Evolutionary conservation across 2,888 invertebrate species (phyloP), one percentile per base, ranked within the genome.

Genomic region (Spilarctia lutea): DNA sequence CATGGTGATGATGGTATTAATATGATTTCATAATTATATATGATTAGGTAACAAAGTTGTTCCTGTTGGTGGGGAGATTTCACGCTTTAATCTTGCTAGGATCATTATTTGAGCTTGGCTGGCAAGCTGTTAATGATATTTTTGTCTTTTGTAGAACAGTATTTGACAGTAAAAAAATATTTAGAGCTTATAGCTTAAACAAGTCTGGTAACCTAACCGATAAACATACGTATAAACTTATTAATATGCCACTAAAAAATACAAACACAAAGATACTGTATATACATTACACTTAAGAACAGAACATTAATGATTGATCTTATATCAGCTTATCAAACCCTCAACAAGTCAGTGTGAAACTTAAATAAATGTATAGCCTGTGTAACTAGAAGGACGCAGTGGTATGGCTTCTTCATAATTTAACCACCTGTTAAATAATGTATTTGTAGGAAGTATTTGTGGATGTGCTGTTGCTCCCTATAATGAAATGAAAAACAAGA

Each of bases 1-100:
- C 35, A 56, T 1, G 52, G 30, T 20, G 35, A 69, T 68, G 70
- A 74, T 52, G 42, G n/a, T 75, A 76, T 74, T 72, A 83, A 71
- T 52, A 67, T 68, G 68, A 18, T 7, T 67, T 7, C 27, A 67
- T 42, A 27, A 42, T 42, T 42, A 27, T 24, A 66, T 16, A 7
- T 10, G 3, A 42, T 67, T 30, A 18, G 16, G 45, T 27, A 18
- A 30, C 30, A 30, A 63, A 30, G 63, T 6, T 16, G 30, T 60
- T 27, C 27, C n/a, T n/a, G 27, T 11, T 13, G 60, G 27, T 60
- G 27, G 1, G 11, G 24, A 27, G n/a, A 56, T 56, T 56, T 24
- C 6, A n/a, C 4, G 24, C 1, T 52, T 24, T 20, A 52, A 52
- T 52, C 52, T 52, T 24, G 24, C 7, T n/a, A 56, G 56, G n/a